Evolutionary conservation across 2,888 invertebrate genomes (phyloP), one percentile per base, ranked within the genome.

Genomic region (Hemistola chrysoprasaria): DNA sequence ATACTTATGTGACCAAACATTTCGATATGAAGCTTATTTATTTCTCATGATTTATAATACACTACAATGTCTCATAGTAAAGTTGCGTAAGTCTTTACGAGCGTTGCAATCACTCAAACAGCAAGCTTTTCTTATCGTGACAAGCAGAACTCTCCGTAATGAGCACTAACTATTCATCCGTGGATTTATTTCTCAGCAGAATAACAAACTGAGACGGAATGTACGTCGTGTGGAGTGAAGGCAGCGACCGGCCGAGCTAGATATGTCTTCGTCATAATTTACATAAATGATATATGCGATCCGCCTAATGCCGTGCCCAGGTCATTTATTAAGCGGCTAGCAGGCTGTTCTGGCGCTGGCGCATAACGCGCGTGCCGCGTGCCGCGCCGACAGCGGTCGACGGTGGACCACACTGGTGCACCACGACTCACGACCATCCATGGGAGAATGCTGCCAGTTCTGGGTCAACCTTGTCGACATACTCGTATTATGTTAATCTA

Each of bases 261-360:
- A 88, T 88, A 87, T 86, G 84, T 88, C 88, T 88, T 88, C 88
- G 88, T 88, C 88, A 87, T 67, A 83, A 87, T 88, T 87, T 87
- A 88, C 88, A 88, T 87, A 87, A 87, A 88, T 88, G 88, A 88
- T 88, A 69, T 83, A 87, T 87, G 80, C 62, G 83, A 78, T 78
- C 78, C 84, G 88, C 84, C 88, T 87, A 88, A 87, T 87, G 70
- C 79, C 59, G 74, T 64, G 77, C 76, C 59, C 59, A 70, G 78
- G 81, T 85, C 84, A 88, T 88, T 88, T 88, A 86, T 87, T 76
- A 88, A 74, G 70, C 71, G 63, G 74, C 69, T 69, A 75, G 57
- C 63, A 73, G 76, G 62, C 69, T 58, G 73, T 66, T 67, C 68
- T 16, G 65, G 65, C 61, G 54, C 62, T 53, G 71, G 64, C 76